Evolutionary conservation across 1,140 invertebrate genomes (phyloP), one percentile per base, ranked within the genome.

Genomic region (Zaprionus capensis): DNA sequence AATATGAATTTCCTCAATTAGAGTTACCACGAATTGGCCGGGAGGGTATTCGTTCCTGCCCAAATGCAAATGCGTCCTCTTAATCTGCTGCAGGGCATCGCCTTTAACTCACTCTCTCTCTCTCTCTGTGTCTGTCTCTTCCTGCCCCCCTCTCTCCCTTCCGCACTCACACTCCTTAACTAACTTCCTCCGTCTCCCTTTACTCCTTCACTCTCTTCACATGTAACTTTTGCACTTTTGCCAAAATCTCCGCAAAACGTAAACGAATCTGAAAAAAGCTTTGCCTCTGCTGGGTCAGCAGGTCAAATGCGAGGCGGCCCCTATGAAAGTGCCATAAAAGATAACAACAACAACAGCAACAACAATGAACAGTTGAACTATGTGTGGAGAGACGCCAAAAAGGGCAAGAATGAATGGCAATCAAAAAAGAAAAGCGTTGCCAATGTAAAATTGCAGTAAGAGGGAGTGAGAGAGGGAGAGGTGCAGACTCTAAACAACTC

Each of bases 1-100:
- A 9, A 78, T 81, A 84, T 78, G 70, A 85, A 81, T 84, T 84
- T 84, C 82, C 81, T 84, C 82, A 84, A 84, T 85, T 85, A 84
- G 78, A 71, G 77, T 84, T 81, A 56, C 51, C 77, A 66, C 64
- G 64, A 75, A 24, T 46, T 24, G 59, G 38, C 38, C 2, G 41
- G 6, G 5, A 5, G 14, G 12, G 15, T n/a, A 44, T 38, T 9
- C n/a, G n/a, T 46, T 46, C 3, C 7, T 6, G 2, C 15, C 38
- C 14, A 74, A 74, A 84, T 84, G 81, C 81, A 84, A 84, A 84
- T 84, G 82, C 73, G 82, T 24, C 22, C 78, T 61, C 68, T 84
- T 84, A 80, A 83, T 83, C 81, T 70, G 73, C 78, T 71, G 20
- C 41, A 64, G 77, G 81, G 71, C 81, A 83, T 84, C 81, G 71